Evolutionary conservation across 2,113 vertebrate genomes (phyloP), one percentile per base, ranked within the genome.

Genomic region (Hypocryptadius cinnamomeus): DNA sequence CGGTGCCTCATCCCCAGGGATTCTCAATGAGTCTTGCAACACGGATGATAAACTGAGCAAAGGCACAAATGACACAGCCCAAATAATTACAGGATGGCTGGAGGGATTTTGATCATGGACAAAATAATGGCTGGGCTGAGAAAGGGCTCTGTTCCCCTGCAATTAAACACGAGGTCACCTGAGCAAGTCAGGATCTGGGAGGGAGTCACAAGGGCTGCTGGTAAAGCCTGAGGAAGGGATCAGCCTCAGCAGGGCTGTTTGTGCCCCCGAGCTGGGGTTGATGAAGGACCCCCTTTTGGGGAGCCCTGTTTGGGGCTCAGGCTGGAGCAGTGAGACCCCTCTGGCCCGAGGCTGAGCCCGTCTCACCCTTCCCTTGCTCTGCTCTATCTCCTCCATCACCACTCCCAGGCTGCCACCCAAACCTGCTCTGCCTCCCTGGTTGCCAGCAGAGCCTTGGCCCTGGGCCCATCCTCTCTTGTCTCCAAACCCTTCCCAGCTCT

Each of bases 401-500:
- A 7, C 87, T 92, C 80, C 87, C 77, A 53, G 60, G 7, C 73
- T 48, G 69, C 13, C 88, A 70, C 78, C 68, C 23, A 47, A 82
- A 77, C 87, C 85, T 72, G 87, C 90, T 89, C 72, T 40, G 48
- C 66, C 71, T 27, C 76, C 87, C 63, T 10, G 20, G 6, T 7
- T 0, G 0, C 73, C 28, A 66, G 50, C 66, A 79, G 9, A 85
- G 48, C 86, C 63, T 30, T 68, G 83, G 79, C 63, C 45, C 84
- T 7, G 78, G 8, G 73, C 91, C 80, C 5, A 0, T 15, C 85
- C 77, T 76, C 2, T 0, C 44, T 33, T 3, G 0, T 28, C 50
- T 81, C 39, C 3, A 2, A 6, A 3, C 44, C 51, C 15, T 56
- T 19, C 78, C 72, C 61, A 44, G 73, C 73, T 9, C 39, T 1